Percentiles rank a stretch among this genome's conserved stretches.
phyloP scores from a whole-genome alignment of 2,797 vertebrate genomes.

The Thaleichthys pacificus region DNA sequence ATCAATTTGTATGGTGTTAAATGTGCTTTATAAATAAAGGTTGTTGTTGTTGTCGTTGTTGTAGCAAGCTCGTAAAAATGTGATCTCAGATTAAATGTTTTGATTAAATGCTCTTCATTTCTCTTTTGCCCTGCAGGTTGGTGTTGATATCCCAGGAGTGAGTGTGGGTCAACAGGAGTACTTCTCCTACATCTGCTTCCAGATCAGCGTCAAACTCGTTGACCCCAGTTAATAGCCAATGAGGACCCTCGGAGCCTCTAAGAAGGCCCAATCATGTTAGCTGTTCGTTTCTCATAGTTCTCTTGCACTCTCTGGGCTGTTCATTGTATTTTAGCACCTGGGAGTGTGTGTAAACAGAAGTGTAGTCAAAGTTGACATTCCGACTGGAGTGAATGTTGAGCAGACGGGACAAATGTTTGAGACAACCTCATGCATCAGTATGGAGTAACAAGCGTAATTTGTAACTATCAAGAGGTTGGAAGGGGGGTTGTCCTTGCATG shows the following conservation, averaged over 20 bases:
- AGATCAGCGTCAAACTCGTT: slow-evolving; percentile 1
- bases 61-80: not conserved
- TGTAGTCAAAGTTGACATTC: not conserved
- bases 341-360: not conserved
- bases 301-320: not conserved
- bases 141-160: slow-evolving; percentile 2
- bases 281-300: not conserved
- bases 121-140: not conserved
- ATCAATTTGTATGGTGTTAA: no score
- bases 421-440: not conserved
- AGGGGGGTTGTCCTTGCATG: not conserved
- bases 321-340: not conserved
- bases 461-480: not conserved
- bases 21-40: no score
- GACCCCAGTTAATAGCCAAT: slow-evolving; percentile 1
- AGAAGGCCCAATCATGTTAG: not conserved
- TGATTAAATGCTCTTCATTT: not conserved
- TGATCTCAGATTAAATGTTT: not conserved
- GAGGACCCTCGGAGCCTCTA: not conserved
- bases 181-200: slow-evolving; percentile 8
- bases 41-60: no score
- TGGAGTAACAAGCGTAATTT: not conserved
- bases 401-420: not conserved
- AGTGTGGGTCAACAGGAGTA: slow-evolving; percentile 4
- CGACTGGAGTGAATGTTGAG: not conserved